Evolutionary conservation across 1,140 invertebrate species (phyloP).

Genomic region (Asbolus verrucosus): DNA sequence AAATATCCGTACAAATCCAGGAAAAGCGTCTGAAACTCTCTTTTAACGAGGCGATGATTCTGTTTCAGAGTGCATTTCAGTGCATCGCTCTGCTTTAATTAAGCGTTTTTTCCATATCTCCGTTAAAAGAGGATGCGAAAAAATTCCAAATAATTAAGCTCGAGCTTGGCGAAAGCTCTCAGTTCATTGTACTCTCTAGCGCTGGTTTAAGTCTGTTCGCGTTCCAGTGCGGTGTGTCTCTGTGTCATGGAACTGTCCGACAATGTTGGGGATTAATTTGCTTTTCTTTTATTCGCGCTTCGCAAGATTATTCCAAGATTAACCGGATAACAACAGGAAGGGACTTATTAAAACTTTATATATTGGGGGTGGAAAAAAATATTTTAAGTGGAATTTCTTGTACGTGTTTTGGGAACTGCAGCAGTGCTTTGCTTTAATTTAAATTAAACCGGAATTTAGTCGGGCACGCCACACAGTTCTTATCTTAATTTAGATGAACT

Average conservation of each 20-base stretch:
- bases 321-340: constrained; percentile 29
- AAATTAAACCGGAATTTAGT: no score
- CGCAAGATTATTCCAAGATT: constrained; percentile 21
- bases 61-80: not conserved
- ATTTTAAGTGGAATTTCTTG: no score
- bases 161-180: constrained; percentile 7
- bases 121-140: constrained; percentile 3
- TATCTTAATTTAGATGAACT: no score
- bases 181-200: constrained; percentile 26
- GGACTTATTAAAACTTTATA: constrained; percentile 24
- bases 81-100: not conserved
- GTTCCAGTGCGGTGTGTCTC: constrained; percentile 10
- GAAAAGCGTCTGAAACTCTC: no score
- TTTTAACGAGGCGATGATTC: no score
- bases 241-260: constrained; percentile 26
- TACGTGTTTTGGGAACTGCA: no score
- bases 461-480: no score
- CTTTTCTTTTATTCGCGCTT: constrained; percentile 23
- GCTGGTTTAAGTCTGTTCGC: not conserved
- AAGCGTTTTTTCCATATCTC: not conserved
- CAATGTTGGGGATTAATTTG: constrained; percentile 22
- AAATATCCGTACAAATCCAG: no score
- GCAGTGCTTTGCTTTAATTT: no score
- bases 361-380: not conserved
- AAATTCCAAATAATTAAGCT: constrained; percentile 35